Evolutionary conservation across 2,797 vertebrate genomes (phyloP).

Genomic region (Molossus alvarezi): DNA sequence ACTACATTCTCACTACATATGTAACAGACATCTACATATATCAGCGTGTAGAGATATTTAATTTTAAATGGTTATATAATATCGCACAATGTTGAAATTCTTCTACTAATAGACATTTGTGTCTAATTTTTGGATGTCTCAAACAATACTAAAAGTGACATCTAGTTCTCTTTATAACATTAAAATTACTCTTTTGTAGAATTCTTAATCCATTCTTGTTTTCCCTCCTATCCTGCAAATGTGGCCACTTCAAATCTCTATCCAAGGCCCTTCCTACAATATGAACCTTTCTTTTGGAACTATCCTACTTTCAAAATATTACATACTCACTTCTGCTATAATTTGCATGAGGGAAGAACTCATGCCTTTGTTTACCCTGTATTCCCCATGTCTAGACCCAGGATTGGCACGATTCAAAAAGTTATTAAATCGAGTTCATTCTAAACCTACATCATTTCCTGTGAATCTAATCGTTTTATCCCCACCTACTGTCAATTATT

Average conservation of each 20-base stretch:
- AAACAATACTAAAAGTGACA: constrained; percentile 38
- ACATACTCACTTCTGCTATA: not conserved
- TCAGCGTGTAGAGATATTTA: not conserved
- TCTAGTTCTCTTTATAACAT: not conserved
- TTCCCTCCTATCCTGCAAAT: constrained; percentile 26
- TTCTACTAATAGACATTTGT: not conserved
- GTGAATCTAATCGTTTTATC: constrained; percentile 9
- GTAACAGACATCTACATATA: constrained; percentile 2
- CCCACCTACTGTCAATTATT: not conserved
- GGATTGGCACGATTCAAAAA: not conserved
- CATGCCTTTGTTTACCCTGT: not conserved
- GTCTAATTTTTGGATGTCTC: constrained; percentile 23
- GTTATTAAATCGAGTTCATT: not conserved
- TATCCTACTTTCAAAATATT: not conserved
- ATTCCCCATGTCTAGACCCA: not conserved
- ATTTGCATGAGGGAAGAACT: not conserved
- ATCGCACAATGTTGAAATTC: constrained; percentile 56
- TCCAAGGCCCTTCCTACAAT: not conserved
- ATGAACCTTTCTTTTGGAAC: not conserved
- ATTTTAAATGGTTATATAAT: constrained; percentile 49
- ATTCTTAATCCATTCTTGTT: not conserved
- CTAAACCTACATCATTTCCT: constrained; percentile 1
- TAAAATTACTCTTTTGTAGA: constrained; percentile 49
- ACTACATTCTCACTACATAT: constrained; percentile 40
- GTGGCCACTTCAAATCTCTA: not conserved